phyloP scores from a whole-genome alignment of 1,140 invertebrate genomes.

The Penaeus indicus region DNA sequence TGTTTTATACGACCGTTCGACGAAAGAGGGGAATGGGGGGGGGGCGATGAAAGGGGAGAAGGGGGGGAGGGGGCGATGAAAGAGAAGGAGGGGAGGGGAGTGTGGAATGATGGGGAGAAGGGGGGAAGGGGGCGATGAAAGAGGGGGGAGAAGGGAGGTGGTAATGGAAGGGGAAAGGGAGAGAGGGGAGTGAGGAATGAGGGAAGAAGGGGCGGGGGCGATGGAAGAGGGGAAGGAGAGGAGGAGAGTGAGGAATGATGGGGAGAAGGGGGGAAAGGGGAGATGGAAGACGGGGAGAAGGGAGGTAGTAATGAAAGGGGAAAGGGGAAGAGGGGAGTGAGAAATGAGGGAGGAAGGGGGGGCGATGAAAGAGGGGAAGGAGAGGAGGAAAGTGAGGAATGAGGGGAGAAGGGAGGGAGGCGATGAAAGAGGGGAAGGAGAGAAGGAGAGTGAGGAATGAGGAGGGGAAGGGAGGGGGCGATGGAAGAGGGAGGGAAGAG shows the following conservation, averaged over 20 bases:
- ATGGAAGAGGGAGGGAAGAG: not conserved
- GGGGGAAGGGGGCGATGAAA: too few species aligned
- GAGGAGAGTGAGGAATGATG: not conserved
- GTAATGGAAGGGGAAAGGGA: too few species aligned
- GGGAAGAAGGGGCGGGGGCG: not conserved
- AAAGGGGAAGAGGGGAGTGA: too few species aligned
- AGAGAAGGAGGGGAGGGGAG: too few species aligned
- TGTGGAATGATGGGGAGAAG: too few species aligned
- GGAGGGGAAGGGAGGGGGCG: not conserved
- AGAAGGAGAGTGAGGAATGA: too few species aligned
- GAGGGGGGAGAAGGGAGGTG: too few species aligned
- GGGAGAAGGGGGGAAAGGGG: not conserved
- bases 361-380: not conserved
- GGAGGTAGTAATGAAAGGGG: not conserved
- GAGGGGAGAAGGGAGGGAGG: too few species aligned
- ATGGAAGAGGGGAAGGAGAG: not conserved
- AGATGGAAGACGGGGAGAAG: not conserved
- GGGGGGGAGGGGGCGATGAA: too few species aligned
- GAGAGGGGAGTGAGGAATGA: not conserved
- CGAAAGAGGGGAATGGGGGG: too few species aligned
- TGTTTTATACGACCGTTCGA: not conserved
- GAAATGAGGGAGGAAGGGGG: not conserved
- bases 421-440: too few species aligned
- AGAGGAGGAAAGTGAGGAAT: not conserved
- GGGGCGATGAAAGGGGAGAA: too few species aligned